phyloP scores from a whole-genome alignment of 2,113 vertebrate species.

The Rhineura floridana region DNA sequence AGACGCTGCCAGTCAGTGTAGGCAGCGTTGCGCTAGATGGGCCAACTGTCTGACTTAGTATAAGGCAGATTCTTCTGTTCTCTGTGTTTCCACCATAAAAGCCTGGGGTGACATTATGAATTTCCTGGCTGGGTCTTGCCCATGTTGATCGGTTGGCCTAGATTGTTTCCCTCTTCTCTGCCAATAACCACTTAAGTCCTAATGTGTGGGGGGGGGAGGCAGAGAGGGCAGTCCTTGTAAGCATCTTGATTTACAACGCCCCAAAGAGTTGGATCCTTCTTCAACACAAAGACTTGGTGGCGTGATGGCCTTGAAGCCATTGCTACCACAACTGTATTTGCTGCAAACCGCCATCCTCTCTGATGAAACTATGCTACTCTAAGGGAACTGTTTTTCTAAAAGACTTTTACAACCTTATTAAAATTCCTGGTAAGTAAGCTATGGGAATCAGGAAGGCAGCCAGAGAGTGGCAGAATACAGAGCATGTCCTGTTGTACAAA shows the following conservation, averaged over 20 bases:
- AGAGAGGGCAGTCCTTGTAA: neutral
- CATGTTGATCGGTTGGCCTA: no score
- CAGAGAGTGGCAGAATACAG: neutral
- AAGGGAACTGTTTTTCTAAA: slow-evolving; percentile 1
- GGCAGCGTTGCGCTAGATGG: no score
- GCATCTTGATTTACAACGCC: neutral
- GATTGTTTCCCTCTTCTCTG: neutral
- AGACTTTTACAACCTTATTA: slow-evolving; percentile 23
- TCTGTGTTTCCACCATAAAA: no score
- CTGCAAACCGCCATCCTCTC: neutral
- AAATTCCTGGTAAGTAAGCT: slow-evolving; percentile 25
- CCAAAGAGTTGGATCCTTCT: neutral
- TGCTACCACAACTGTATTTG: neutral
- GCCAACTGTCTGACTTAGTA: no score
- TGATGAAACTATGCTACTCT: neutral
- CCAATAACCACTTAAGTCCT: neutral
- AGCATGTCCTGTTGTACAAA: slow-evolving; percentile 19
- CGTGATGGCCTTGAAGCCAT: neutral
- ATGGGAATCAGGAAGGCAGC: slow-evolving; percentile 20
- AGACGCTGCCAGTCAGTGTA: no score
- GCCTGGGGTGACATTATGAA: no score
- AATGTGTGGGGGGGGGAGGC: neutral
- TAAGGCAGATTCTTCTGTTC: no score
- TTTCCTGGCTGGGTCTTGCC: no score
- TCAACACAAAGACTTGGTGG: neutral